Percentiles rank a stretch among this genome's conserved stretches.
These are phyloP conservation scores for Rhabditoides inermis DNA, from an alignment of 2,888 invertebrate species.

Conservation along the genomic window DNA sequence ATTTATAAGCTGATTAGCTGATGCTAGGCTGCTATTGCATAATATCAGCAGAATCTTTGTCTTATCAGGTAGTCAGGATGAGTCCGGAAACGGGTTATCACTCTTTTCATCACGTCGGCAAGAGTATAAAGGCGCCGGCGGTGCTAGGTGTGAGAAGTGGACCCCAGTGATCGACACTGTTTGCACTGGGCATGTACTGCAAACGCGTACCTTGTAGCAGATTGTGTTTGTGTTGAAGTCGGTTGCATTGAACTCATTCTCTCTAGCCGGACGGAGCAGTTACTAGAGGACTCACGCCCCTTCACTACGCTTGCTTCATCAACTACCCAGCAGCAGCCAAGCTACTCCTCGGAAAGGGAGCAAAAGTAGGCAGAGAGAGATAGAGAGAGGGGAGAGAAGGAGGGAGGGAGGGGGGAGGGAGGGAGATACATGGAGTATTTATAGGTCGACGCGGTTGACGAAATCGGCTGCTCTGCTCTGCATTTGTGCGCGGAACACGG, in stretches of 20 bases:
- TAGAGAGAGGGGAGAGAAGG: too few relatives aligned
- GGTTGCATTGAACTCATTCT: not conserved
- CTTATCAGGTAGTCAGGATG: not conserved
- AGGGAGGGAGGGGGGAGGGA: conserved; percentile 6
- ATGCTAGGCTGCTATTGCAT: not conserved
- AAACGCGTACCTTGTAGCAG: too few relatives aligned
- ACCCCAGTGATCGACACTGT: too few relatives aligned
- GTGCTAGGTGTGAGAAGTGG: too few relatives aligned
- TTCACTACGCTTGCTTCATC: conserved; percentile 87
- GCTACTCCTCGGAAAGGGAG: conserved; percentile 66
- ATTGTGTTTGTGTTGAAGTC: too few relatives aligned
- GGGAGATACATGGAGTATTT: conserved; percentile 14
- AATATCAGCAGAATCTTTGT: not conserved
- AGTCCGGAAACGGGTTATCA: not conserved
- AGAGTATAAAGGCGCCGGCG: too few relatives aligned
- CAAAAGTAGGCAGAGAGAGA: conserved; percentile 40
- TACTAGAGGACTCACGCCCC: conserved; percentile 74
- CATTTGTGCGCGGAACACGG: conserved; percentile 75
- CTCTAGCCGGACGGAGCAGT: conserved; percentile 67
- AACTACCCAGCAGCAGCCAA: conserved; percentile 69
- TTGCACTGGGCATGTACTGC: too few relatives aligned
- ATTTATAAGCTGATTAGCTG: too few relatives aligned
- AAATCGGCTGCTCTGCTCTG: conserved; percentile 78
- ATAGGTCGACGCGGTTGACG: conserved; percentile 64
- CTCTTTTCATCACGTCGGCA: not conserved